Evolutionary conservation across 2,797 vertebrate genomes (phyloP).

Genomic region (Bucorvus abyssinicus): DNA sequence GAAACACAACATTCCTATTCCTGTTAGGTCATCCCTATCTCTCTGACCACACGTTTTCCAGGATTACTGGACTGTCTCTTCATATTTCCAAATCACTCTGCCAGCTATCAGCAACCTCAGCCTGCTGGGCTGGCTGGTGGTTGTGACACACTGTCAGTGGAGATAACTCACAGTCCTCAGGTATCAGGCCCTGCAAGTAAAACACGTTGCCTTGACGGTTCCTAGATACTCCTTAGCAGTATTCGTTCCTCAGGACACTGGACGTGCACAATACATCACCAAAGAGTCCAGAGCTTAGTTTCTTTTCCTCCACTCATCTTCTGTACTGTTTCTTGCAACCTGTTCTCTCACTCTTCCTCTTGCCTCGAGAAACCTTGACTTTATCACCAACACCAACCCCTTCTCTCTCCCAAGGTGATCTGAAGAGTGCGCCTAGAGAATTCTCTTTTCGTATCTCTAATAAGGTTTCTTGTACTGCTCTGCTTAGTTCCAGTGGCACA

Average conservation of each 20-base stretch:
- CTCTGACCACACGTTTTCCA: background rate
- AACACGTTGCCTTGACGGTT: background rate
- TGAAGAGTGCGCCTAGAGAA: background rate
- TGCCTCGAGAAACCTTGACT: background rate
- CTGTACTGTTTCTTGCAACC: background rate
- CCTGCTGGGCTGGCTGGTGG: background rate
- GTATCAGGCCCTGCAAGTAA: background rate
- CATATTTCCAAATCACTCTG: background rate
- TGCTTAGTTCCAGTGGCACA: background rate
- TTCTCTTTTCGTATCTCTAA: background rate
- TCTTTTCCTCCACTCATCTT: background rate
- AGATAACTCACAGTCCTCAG: background rate
- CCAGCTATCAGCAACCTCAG: background rate
- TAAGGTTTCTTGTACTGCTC: background rate
- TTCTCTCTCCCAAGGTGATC: background rate
- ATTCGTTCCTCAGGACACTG: accelerated
- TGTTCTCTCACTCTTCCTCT: background rate
- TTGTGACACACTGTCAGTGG: background rate
- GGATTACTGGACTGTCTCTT: background rate
- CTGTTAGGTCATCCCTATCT: background rate
- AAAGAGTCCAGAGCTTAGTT: background rate
- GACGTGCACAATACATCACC: background rate
- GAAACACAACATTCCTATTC: background rate
- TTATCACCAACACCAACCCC: background rate
- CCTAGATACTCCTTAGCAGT: background rate